phyloP scores from a whole-genome alignment of 2,113 vertebrate genomes.

The Steatornis caripensis region DNA sequence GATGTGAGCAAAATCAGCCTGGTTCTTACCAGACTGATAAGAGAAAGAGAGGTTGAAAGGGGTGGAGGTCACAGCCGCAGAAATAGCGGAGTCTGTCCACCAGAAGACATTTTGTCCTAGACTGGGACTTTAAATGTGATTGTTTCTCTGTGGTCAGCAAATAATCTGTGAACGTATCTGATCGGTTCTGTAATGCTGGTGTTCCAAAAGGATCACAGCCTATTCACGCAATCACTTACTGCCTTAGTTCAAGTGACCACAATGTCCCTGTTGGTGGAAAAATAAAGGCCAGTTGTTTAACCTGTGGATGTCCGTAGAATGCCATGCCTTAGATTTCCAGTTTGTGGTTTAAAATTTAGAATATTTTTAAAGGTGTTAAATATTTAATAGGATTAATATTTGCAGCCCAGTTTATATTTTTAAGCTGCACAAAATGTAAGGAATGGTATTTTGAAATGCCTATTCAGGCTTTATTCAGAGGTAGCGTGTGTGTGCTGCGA shows the following conservation, averaged over 20 bases:
- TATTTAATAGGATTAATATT: background rate
- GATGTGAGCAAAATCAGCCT: background rate
- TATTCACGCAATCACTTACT: background rate
- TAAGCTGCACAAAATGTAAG: background rate
- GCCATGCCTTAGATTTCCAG: background rate
- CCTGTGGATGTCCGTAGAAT: background rate
- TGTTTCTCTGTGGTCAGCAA: background rate
- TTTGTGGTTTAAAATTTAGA: background rate
- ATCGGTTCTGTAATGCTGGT: background rate
- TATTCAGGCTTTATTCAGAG: background rate
- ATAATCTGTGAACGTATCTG: background rate
- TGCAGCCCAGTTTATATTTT: background rate
- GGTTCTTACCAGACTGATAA: background rate
- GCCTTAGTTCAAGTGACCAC: background rate
- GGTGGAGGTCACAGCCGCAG: background rate
- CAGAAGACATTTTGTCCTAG: background rate
- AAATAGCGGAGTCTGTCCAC: background rate
- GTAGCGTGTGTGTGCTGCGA: background rate
- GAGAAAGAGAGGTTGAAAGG: background rate
- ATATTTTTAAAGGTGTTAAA: background rate
- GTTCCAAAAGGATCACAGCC: background rate
- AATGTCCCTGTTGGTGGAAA: background rate
- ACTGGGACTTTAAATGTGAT: background rate
- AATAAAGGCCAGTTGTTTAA: background rate
- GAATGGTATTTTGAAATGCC: background rate